Base-by-base conservation (phyloP, 2,888 invertebrate species). In the Itoplectis maculator region DNA sequence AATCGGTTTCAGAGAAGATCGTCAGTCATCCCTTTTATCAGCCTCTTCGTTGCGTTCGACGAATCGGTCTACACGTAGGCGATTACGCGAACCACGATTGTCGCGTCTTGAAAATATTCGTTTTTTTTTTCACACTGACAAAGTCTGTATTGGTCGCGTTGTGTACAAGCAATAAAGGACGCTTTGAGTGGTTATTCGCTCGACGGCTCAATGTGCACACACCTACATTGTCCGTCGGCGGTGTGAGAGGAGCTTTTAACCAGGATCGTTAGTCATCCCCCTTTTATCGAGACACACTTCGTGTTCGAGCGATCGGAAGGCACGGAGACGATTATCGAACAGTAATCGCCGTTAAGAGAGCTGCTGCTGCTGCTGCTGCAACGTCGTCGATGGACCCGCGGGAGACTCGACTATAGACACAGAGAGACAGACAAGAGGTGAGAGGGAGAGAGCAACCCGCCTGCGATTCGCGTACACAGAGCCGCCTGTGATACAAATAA, bases 401-500 rank as follows among this genome's bases (percentile, higher is more conserved):
- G 2, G 23, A 11, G 11, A 20, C 11, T 54, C 23, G 20, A 54
- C 54, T 54, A 0, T 4, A 4, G 23, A 51, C 29, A 29, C 29
- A 5, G 29, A 42, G 11, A 59, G n/a, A 61, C 37, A 23, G 47
- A 80, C 35, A 40, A 37, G 65, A 49, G 72, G 40, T 35, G 81
- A 59, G 69, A 29, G 29, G 5, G 29, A 29, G 81, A 59, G 69
- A 29, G 29, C 2, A 5, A 29, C 61, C 54, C 2, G 23, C 45
- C n/a, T n/a, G 73, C 69, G 63, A 73, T 65, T 68, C 69, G 73
- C 72, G 18, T 37, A 18, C 49, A 15, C 65, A 56, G 56, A 81
- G 61, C 68, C 74, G 61, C 68, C 70, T 63, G 61, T 66, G 79
- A 83, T 79, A 84, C 84, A 83, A 84, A 83, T 83, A 83, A 82